These are phyloP conservation scores for Crambe crambe DNA, from an alignment of 37 sponge, comb jelly and placozoan species.

Conservation along the genomic window DNA sequence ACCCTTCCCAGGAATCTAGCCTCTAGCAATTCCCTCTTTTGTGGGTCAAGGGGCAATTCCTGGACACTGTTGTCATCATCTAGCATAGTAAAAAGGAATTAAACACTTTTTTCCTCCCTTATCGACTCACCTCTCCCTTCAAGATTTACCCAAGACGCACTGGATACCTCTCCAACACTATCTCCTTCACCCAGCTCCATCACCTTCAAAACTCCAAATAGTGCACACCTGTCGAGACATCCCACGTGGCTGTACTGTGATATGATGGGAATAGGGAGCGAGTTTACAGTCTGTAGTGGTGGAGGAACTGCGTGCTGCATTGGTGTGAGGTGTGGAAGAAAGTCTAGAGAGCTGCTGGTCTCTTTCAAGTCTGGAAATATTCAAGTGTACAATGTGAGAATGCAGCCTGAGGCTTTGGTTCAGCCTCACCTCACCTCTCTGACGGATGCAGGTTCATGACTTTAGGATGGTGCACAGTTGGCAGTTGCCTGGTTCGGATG, in stretches of 20 bases:
- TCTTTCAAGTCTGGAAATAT: constrained; percentile 17
- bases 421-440: background rate
- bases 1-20: constrained; percentile 74
- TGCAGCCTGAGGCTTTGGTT: background rate
- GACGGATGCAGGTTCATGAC: background rate
- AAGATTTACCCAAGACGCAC: constrained; percentile 17
- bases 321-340: constrained; percentile 10
- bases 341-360: background rate
- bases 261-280: constrained; percentile 4
- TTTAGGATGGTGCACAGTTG: background rate
- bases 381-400: constrained; percentile 15
- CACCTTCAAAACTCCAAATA: background rate
- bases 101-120: background rate
- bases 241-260: background rate
- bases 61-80: constrained; percentile 16
- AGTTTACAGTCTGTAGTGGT: background rate
- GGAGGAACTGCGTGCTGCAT: background rate
- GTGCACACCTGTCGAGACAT: background rate
- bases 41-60: constrained; percentile 77
- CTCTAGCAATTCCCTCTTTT: constrained; percentile 81
- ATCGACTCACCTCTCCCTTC: constrained; percentile 9
- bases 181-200: constrained; percentile 11
- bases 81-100: background rate
- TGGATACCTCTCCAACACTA: constrained; percentile 26
- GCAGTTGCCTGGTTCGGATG: constrained; percentile 3